Conservation (phyloP, 2,888 invertebrate genomes). For the Nomada ruficornis region DNA sequence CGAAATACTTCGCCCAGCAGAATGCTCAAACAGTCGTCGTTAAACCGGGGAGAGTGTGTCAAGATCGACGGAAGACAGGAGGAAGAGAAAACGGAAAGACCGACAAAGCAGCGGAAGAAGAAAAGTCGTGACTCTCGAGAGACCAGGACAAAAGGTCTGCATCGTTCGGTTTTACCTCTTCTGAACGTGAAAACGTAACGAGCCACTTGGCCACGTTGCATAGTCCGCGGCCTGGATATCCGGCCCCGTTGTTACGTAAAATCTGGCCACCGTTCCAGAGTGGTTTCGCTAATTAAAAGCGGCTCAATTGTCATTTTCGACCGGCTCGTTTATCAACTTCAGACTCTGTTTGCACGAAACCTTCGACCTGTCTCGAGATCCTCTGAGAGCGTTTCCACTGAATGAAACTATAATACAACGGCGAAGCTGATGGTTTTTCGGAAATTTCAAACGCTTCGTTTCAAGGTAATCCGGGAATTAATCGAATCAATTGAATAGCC, state of each 20-base stretch:
- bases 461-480: neutral
- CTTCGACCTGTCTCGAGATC: neutral
- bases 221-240: slow-evolving; percentile 61
- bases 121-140: slow-evolving; percentile 43
- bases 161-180: slow-evolving; percentile 64
- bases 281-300: slow-evolving; percentile 62
- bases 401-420: neutral
- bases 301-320: slow-evolving; percentile 46
- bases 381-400: neutral
- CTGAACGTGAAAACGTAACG: slow-evolving; percentile 68
- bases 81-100: neutral
- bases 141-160: slow-evolving; percentile 38
- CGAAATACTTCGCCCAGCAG: neutral
- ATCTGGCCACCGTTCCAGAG: slow-evolving; percentile 38
- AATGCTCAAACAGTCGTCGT: neutral
- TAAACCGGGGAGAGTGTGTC: slow-evolving; percentile 34
- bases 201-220: slow-evolving; percentile 75
- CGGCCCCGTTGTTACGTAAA: slow-evolving; percentile 53
- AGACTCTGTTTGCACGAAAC: neutral
- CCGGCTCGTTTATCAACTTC: slow-evolving; percentile 28
- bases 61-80: slow-evolving; percentile 25
- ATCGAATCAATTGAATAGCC: neutral
- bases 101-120: slow-evolving; percentile 42
- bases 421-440: neutral
- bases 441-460: too few relatives aligned